Evolutionary conservation across 2,113 vertebrate genomes (phyloP).

Genomic region (mouse (Mus musculus)): GRCm39 chrX:104820001-104820500

Average conservation of each 20-base stretch:
- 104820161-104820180: not conserved
- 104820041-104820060: conserved; percentile 43
- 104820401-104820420: not conserved
- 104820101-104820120: conserved; percentile 31
- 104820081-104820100: not conserved
- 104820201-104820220: not conserved
- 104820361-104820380: not conserved
- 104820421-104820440: not conserved
- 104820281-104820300: not conserved
- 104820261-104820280: not conserved
- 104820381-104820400: not conserved
- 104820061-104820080: not conserved
- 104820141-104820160: not conserved
- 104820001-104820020: not conserved
- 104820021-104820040: not conserved
- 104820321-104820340: not conserved
- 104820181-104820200: not conserved
- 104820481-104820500: not conserved
- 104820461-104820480: not conserved
- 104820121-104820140: too few relatives aligned
- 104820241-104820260: not conserved
- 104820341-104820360: not conserved
- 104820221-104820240: not conserved
- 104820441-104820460: not conserved
- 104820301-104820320: not conserved